These are phyloP conservation scores for Rhinella marina DNA, from an alignment of 2,797 vertebrate species.

Conservation along the genomic window DNA sequence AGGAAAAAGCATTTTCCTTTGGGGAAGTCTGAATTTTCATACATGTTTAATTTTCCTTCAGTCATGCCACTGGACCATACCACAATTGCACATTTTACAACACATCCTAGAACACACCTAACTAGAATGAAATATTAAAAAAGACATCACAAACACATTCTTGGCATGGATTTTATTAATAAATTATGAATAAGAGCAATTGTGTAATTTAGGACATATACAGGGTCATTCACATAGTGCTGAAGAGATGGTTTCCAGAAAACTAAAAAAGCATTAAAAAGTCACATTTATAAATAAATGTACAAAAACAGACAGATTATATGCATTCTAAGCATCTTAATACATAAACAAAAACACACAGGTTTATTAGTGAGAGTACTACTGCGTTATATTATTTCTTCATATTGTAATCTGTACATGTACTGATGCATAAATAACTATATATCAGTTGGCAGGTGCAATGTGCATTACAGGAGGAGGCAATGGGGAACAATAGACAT, in stretches of 20 bases:
- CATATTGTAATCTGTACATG: conserved; percentile 29
- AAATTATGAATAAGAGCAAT: conserved; percentile 50
- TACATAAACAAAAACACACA: conserved; percentile 8
- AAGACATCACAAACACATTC: background rate
- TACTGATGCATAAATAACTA: conserved; percentile 35
- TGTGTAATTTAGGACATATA: conserved; percentile 19
- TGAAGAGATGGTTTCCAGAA: conserved; percentile 12
- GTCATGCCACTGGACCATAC: background rate
- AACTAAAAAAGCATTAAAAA: conserved; percentile 28
- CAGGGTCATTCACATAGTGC: conserved; percentile 18
- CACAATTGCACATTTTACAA: background rate
- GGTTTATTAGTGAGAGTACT: background rate
- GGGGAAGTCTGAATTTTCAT: background rate
- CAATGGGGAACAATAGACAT: conserved; percentile 8
- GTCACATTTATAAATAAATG: conserved; percentile 49
- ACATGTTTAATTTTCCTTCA: background rate
- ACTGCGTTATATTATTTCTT: background rate
- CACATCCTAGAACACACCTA: background rate
- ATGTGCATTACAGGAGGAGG: conserved; percentile 15
- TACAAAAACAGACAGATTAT: conserved; percentile 34
- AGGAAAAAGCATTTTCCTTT: background rate
- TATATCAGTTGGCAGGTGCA: background rate
- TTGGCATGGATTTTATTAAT: conserved; percentile 34
- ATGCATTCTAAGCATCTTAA: conserved; percentile 6
- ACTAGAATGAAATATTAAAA: conserved; percentile 7